Conservation (phyloP, 1,140 invertebrate genomes). For the Zaprionus africanus region DNA sequence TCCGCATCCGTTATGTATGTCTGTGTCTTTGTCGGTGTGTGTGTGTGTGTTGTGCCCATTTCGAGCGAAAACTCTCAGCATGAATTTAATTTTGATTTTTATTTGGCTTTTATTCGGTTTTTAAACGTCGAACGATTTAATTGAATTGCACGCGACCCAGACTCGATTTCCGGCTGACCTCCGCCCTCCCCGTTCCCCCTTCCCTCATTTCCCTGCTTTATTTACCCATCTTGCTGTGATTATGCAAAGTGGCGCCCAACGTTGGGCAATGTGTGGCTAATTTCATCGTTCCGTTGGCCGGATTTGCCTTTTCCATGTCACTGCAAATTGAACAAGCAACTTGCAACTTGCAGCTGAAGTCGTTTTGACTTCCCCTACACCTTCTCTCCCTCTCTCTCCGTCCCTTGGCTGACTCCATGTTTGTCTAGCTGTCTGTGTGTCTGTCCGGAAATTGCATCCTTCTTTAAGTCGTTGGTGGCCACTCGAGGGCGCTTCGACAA, state of each 20-base stretch:
- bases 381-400: not conserved
- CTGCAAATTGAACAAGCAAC: conserved; percentile 44
- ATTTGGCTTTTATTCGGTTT: conserved; percentile 68
- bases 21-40: not conserved
- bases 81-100: conserved; percentile 78
- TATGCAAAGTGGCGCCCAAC: conserved; percentile 48
- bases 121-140: conserved; percentile 72
- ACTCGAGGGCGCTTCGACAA: conserved; percentile 28
- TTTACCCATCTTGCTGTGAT: conserved; percentile 21
- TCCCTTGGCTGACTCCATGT: not conserved
- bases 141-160: conserved; percentile 60
- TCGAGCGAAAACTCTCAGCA: conserved; percentile 34
- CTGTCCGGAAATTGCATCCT: conserved; percentile 20
- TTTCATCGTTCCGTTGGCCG: conserved; percentile 30
- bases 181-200: not conserved
- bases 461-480: conserved; percentile 39
- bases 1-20: conserved; percentile 3
- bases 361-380: not conserved
- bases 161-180: conserved; percentile 1
- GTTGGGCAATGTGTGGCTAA: conserved; percentile 38
- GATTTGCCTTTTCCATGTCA: conserved; percentile 40
- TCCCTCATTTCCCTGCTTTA: too few species aligned
- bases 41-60: conserved; percentile 33
- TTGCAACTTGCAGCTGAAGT: conserved; percentile 10
- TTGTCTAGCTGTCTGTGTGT: conserved; percentile 1